Percentiles rank a stretch among this genome's conserved stretches.
These are phyloP conservation scores for Labeo calbasu DNA, from an alignment of 2,797 vertebrate species.

Conservation along the genomic window DNA sequence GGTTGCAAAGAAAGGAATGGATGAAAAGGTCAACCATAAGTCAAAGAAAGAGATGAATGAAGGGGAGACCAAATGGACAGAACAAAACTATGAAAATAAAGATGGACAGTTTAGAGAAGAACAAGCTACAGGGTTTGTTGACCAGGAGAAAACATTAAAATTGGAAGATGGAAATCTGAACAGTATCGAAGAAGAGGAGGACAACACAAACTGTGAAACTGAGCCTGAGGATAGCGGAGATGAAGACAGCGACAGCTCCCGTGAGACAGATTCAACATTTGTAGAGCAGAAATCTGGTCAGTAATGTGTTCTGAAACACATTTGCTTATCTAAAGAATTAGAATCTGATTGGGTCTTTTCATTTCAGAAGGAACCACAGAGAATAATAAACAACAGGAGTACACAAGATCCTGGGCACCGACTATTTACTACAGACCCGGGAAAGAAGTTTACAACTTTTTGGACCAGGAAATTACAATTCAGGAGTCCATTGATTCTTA, in stretches of 20 bases:
- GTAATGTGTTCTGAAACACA: background rate
- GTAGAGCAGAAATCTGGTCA: constrained; percentile 24
- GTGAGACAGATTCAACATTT: background rate
- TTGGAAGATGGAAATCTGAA: background rate
- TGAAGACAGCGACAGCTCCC: background rate
- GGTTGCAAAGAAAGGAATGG: constrained; percentile 54
- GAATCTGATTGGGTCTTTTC: background rate
- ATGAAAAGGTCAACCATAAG: background rate
- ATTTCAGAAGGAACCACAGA: constrained; percentile 63
- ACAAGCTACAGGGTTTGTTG: background rate
- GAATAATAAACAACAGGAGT: constrained; percentile 2
- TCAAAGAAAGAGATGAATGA: background rate
- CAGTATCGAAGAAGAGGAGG: background rate
- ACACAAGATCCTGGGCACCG: constrained; percentile 71
- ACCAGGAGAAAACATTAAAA: background rate
- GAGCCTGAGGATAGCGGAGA: constrained; percentile 16
- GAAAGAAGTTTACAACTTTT: constrained; percentile 83
- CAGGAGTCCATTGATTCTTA: constrained; percentile 86
- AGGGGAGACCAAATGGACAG: background rate
- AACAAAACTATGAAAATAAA: background rate
- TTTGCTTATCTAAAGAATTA: background rate
- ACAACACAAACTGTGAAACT: background rate
- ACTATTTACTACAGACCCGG: constrained; percentile 64
- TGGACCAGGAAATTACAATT: constrained; percentile 84
- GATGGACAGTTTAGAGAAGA: background rate